Evolutionary conservation across 2,888 invertebrate genomes (phyloP).

Genomic region (Uloborus plumipes): DNA sequence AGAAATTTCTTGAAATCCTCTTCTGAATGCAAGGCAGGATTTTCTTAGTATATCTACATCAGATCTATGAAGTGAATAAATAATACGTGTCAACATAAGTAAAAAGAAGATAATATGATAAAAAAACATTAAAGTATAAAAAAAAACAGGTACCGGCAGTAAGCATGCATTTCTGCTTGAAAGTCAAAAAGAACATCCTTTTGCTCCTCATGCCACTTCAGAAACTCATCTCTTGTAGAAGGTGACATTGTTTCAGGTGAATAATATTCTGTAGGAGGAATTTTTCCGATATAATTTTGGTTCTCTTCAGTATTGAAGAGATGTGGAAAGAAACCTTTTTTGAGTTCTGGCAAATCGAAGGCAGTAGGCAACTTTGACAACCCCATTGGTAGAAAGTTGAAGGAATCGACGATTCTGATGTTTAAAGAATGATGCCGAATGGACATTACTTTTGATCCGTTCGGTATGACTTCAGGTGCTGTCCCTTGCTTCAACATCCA

Average conservation of each 20-base stretch:
- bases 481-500: no score
- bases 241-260: background rate
- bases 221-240: background rate
- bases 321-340: no score
- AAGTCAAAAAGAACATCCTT: conserved; percentile 14
- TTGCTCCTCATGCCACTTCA: conserved; percentile 1
- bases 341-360: no score
- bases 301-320: background rate
- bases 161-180: conserved; percentile 20
- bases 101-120: no score
- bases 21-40: background rate
- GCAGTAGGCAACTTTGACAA: no score
- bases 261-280: background rate
- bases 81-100: no score
- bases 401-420: no score
- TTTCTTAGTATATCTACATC: conserved; percentile 5
- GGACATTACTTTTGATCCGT: no score
- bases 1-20: background rate
- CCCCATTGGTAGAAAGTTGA: no score
- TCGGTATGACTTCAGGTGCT: no score
- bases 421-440: no score
- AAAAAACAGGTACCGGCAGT: background rate
- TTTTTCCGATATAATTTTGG: background rate
- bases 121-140: no score
- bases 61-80: background rate